Conservation (phyloP, 2,888 invertebrate genomes). For the Cartodere bifasciata region DNA sequence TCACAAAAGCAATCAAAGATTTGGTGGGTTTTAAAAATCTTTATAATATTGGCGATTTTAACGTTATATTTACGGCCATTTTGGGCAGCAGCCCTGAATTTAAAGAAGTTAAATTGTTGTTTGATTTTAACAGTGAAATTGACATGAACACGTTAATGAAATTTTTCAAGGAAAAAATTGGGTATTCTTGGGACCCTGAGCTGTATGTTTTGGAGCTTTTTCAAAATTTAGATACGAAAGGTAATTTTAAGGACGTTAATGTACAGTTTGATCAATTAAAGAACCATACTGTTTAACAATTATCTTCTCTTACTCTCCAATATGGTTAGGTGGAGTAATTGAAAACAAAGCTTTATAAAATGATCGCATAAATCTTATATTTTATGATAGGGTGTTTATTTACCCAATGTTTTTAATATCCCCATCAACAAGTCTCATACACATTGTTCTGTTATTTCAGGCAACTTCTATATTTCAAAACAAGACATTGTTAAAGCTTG, state of each 20-base stretch:
- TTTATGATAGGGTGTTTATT: too few species aligned
- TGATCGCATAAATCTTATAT: too few species aligned
- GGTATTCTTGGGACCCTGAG: slow-evolving; percentile 8
- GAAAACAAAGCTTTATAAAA: too few species aligned
- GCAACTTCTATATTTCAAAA: slow-evolving; percentile 8
- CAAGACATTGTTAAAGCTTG: slow-evolving; percentile 7
- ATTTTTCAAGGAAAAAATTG: slow-evolving; percentile 7
- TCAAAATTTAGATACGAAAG: slow-evolving; percentile 8
- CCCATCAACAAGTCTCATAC: neutral
- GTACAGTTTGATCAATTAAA: too few species aligned
- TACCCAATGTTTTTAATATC: too few species aligned
- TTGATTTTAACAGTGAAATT: slow-evolving; percentile 6
- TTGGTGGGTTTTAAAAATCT: slow-evolving; percentile 5
- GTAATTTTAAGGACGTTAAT: too few species aligned
- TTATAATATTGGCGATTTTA: slow-evolving; percentile 7
- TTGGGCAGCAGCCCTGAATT: slow-evolving; percentile 3
- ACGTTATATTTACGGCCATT: slow-evolving; percentile 5
- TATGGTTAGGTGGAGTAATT: too few species aligned
- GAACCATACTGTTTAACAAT: too few species aligned
- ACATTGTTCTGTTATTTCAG: slow-evolving; percentile 3
- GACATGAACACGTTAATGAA: neutral
- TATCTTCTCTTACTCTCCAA: too few species aligned
- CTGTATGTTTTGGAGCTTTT: slow-evolving; percentile 9
- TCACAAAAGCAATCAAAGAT: slow-evolving; percentile 7
- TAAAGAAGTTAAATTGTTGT: slow-evolving; percentile 6